Percentiles rank a stretch among this genome's conserved stretches.
Conservation (phyloP, 2,113 vertebrate species). For the Bos javanicus region DNA sequence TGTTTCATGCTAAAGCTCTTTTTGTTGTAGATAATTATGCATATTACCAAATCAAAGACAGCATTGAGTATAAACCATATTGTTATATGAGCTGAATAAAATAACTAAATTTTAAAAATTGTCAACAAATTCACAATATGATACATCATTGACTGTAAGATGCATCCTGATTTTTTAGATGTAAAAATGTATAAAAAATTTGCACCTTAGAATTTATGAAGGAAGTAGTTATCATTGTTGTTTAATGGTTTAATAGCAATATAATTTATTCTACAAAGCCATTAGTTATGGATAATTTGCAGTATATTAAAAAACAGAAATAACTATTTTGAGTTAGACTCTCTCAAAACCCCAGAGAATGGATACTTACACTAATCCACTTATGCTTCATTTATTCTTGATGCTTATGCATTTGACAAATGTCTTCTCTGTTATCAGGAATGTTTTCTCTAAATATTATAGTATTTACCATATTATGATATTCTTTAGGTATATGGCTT, state of each 20-base stretch:
- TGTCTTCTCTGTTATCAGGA: constrained; percentile 31
- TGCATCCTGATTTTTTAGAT: neutral
- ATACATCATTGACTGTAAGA: neutral
- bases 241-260: constrained; percentile 31
- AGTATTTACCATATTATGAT: neutral
- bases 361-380: neutral
- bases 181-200: neutral
- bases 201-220: constrained; percentile 13
- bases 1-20: constrained; percentile 30
- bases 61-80: neutral
- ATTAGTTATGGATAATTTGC: constrained; percentile 49
- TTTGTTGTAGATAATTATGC: neutral
- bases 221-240: neutral
- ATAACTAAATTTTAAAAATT: neutral
- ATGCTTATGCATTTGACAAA: constrained; percentile 38
- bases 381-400: constrained; percentile 48
- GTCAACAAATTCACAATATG: neutral
- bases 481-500: constrained; percentile 32
- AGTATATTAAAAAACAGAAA: constrained; percentile 40
- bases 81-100: neutral
- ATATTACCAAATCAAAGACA: constrained; percentile 30
- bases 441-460: constrained; percentile 45
- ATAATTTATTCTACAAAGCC: constrained; percentile 23
- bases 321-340: constrained; percentile 32
- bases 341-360: neutral